Conservation (phyloP, 2,113 vertebrate species). For the Romanogobio albipinnatus region DNA sequence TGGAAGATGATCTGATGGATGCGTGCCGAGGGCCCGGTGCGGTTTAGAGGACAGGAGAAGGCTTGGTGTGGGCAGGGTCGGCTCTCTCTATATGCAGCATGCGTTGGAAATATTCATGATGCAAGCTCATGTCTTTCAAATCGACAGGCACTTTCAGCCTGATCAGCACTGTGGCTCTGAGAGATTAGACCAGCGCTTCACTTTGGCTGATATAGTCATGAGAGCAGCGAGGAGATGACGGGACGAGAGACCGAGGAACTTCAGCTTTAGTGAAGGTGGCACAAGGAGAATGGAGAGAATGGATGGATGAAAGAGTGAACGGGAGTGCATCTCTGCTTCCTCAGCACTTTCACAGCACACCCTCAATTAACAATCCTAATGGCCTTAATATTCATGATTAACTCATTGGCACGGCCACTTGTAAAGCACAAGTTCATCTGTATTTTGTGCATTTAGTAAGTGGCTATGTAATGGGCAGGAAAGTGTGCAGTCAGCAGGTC, state of each 20-base stretch:
- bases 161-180: conserved; percentile 49
- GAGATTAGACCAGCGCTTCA: conserved; percentile 43
- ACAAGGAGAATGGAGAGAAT: conserved; percentile 23
- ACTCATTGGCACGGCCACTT: background rate
- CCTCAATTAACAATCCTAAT: conserved; percentile 17
- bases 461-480: background rate
- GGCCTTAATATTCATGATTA: conserved; percentile 13
- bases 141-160: conserved; percentile 55
- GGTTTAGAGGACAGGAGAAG: background rate
- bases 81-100: conserved; percentile 25
- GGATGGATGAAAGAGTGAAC: background rate
- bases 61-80: background rate
- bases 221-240: background rate
- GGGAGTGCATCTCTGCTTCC: background rate
- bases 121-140: conserved; percentile 52
- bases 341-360: conserved; percentile 23
- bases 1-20: conserved; percentile 43
- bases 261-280: conserved; percentile 1
- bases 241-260: background rate
- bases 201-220: conserved; percentile 41
- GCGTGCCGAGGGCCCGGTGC: background rate
- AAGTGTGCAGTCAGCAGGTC: background rate
- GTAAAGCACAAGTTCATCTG: background rate
- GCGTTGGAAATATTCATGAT: conserved; percentile 50
- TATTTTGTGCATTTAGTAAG: background rate